Evolutionary conservation across 1,140 invertebrate genomes (phyloP).

Genomic region (Heliconius nattereri): DNA sequence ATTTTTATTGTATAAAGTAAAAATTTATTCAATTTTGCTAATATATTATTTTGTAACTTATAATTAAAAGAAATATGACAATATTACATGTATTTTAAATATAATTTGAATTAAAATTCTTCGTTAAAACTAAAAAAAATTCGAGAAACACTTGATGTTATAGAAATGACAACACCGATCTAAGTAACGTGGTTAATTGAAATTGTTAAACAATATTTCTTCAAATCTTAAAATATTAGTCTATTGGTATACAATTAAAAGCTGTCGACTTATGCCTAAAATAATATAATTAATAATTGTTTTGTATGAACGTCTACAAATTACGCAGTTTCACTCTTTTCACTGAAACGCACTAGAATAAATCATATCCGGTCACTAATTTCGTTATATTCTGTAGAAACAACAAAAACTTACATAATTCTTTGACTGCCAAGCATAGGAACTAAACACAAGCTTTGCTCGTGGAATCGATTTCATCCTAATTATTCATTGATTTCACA

Average conservation of each 20-base stretch:
- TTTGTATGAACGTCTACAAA: slow-evolving; percentile 16
- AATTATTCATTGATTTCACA: slow-evolving; percentile 52
- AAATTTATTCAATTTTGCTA: neutral
- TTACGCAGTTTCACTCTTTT: neutral
- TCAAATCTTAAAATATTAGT: slow-evolving; percentile 35
- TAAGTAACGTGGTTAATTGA: neutral
- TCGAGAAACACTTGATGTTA: neutral
- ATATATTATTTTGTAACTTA: neutral
- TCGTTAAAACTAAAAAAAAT: neutral
- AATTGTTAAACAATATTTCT: slow-evolving; percentile 36
- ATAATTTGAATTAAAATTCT: neutral
- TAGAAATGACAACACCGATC: neutral
- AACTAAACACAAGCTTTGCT: slow-evolving; percentile 79
- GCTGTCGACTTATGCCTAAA: slow-evolving; percentile 46
- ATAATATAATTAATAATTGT: slow-evolving; percentile 43
- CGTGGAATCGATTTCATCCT: slow-evolving; percentile 58
- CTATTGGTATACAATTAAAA: slow-evolving; percentile 48
- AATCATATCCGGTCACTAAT: neutral
- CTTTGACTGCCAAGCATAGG: slow-evolving; percentile 69
- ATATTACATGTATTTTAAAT: neutral
- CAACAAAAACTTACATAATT: slow-evolving; percentile 26
- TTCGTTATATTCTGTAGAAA: neutral
- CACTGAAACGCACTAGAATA: neutral
- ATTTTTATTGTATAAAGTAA: slow-evolving; percentile 26
- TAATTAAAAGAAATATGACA: neutral